A percentile compares a stretch with the other conserved stretches of the same genome.
phyloP scores from a whole-genome alignment of 1,140 invertebrate genomes.

The Conus betulinus region DNA sequence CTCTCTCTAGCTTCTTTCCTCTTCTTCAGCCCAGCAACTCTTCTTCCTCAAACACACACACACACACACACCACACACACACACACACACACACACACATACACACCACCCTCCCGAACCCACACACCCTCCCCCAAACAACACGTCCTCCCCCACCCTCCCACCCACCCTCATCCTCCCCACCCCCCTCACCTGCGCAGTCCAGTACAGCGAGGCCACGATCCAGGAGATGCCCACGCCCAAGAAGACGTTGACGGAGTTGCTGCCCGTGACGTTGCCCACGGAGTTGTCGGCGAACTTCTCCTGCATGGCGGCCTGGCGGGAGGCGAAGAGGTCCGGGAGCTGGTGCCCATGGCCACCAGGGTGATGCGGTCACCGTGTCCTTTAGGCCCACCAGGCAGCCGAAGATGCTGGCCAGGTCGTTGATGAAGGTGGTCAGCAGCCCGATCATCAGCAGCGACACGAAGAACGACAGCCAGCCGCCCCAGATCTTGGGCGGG shows the following conservation, averaged over 20 bases:
- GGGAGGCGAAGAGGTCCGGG: slow-evolving; percentile 80
- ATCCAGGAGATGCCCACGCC: slow-evolving; percentile 82
- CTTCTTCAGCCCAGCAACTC: not conserved
- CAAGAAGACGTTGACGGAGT: slow-evolving; percentile 81
- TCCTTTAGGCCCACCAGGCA: slow-evolving; percentile 80
- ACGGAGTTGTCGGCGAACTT: slow-evolving; percentile 76
- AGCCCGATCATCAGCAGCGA: slow-evolving; percentile 80
- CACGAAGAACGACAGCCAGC: slow-evolving; percentile 81
- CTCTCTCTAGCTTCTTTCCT: not conserved
- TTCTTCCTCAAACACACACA: not conserved
- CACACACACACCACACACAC: slow-evolving; percentile 9
- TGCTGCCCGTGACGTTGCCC: slow-evolving; percentile 78
- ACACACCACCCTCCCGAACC: not conserved
- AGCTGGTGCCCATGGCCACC: slow-evolving; percentile 85
- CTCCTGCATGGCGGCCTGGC: slow-evolving; percentile 74
- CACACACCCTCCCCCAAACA: not conserved
- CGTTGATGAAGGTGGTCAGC: slow-evolving; percentile 81
- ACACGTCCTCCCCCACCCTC: not conserved
- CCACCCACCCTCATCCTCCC: not conserved
- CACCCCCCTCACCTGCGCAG: slow-evolving; percentile 71
- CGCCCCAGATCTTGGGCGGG: slow-evolving; percentile 79
- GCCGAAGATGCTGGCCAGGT: slow-evolving; percentile 83
- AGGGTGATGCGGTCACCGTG: slow-evolving; percentile 82
- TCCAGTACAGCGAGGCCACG: slow-evolving; percentile 80
- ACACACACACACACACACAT: not conserved